Evolutionary conservation across 92 coral and sea anemone species (phyloP), one percentile per base, ranked within the genome.

Genomic region (Parazoanthus swiftii): DNA sequence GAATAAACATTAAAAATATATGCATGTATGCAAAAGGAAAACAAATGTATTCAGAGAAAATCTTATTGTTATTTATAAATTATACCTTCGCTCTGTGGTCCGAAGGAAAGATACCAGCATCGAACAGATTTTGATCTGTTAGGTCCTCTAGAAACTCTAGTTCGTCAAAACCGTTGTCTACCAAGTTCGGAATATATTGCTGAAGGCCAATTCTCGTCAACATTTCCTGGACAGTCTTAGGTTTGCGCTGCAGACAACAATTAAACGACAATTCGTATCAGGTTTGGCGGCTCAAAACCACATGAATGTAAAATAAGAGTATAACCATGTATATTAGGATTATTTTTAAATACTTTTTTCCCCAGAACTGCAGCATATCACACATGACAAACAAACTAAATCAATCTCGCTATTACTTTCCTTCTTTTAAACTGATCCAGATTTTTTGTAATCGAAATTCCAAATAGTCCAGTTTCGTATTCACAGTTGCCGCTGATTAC

Each of bases 101-200:
- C n/a, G 85, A 75, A 38, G 86, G 88, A 3, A 98, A 95, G 18
- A 97, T 68, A 8, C 92, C 91, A 23, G 91, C 92, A 6, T 85
- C 91, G 26, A 73, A 77, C 20, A 97, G 89, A 39, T 94, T 96
- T 2, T 88, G 90, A 73, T 88, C 96, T 15, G 95, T 67, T 11
- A 97, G 89, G 38, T 95, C 98, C 85, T 85, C 85, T 37, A 97
- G 91, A 79, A 97, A 95, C 15, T 88, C 93, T 73, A 97, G 51
- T 44, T 91, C 88, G 76, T 97, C 99, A 76, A 85, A 95, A 9
- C 99, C 99, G 82, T 94, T 87, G 2, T 88, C 91, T 8, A 90
- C 76, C 75, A 97, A 93, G 14, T 72, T 86, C n/a, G 25, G 70
- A 51, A 86, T 83, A 81, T 92, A 97, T 85, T 92, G 94, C 11